These are phyloP conservation scores for Irena cyanogastra DNA, from an alignment of 2,113 vertebrate genomes.

Conservation along the genomic window DNA sequence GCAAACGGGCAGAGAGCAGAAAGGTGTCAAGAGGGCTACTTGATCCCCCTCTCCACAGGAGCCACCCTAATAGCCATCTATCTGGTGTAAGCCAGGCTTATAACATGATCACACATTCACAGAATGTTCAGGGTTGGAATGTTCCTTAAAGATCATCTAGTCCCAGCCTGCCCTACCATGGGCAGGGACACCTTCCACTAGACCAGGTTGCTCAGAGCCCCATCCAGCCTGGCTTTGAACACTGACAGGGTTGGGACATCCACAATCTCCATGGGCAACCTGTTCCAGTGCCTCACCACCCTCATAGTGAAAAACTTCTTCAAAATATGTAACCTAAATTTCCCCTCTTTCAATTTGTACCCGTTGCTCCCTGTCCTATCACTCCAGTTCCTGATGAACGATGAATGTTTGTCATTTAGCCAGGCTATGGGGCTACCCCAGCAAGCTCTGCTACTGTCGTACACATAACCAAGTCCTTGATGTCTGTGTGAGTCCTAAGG, in stretches of 20 bases:
- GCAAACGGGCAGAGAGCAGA: not conserved
- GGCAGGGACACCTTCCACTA: not conserved
- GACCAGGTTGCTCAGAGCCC: not conserved
- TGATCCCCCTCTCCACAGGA: not conserved
- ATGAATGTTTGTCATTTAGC: not conserved
- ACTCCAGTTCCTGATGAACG: not conserved
- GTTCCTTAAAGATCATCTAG: not conserved
- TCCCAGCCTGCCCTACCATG: not conserved
- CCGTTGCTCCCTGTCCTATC: not conserved
- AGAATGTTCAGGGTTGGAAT: not conserved
- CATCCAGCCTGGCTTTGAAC: not conserved
- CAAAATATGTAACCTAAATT: not conserved
- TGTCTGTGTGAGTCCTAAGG: not conserved
- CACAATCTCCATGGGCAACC: not conserved
- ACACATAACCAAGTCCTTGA: not conserved
- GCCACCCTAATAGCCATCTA: not conserved
- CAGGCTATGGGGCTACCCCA: not conserved
- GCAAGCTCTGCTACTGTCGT: not conserved
- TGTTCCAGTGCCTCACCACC: not conserved
- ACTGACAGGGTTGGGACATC: not conserved
- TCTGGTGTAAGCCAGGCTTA: not conserved
- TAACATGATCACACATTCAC: not conserved
- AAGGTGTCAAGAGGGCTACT: not conserved
- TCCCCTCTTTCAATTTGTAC: not conserved
- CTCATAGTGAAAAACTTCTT: not conserved